Base-by-base conservation (phyloP, 2,113 vertebrate genomes). In the Cephalopholis sonnerati region DNA sequence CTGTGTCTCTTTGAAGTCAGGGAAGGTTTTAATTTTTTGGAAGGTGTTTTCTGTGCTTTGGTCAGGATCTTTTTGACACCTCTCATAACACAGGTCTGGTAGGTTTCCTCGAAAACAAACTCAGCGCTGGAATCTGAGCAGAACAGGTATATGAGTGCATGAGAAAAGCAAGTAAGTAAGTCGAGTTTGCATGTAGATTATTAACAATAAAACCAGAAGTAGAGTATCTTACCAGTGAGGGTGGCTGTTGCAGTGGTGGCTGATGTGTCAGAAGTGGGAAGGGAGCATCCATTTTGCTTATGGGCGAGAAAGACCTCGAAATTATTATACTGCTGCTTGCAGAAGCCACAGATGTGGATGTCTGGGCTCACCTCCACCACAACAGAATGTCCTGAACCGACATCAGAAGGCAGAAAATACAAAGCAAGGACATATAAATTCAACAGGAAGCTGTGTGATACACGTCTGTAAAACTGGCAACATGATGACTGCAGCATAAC, bases 321-420 rank as follows among this genome's bases (percentile, higher is more conserved):
- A 82, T 98, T 97, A 90, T 97, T 98, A 86, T 97, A 99, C 92
- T 99, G 97, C 87, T 98, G 97, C 89, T 98, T 99, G 93, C 98
- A 99, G 90, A 98, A 94, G 79, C 98, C 98, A 0, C 98, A 99
- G 83, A 99, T 99, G 87, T 99, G 98, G 79, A 99, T 98, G 79
- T 99, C 98, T 0, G 98, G 97, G 0, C 97, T 97, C 82, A 98
- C 95, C 83, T 99, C 97, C 61, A 98, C 95, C 92, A 97, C 89
- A 72, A 98, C 95, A 0, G 96, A 94, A 41, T 96, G 96, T 54
- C 96, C 96, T 44, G 96, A 93, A 58, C 95, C 86, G 85, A 95
- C 94, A 94, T 82, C 3, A 86, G 24, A 81, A 22, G 71, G 5
- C 25, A 87, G 39, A 77, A 2, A 67, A 29, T 53, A 83, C 29